Evolutionary conservation across 2,113 vertebrate genomes (phyloP).

Genomic region (Okapia johnstoni): DNA sequence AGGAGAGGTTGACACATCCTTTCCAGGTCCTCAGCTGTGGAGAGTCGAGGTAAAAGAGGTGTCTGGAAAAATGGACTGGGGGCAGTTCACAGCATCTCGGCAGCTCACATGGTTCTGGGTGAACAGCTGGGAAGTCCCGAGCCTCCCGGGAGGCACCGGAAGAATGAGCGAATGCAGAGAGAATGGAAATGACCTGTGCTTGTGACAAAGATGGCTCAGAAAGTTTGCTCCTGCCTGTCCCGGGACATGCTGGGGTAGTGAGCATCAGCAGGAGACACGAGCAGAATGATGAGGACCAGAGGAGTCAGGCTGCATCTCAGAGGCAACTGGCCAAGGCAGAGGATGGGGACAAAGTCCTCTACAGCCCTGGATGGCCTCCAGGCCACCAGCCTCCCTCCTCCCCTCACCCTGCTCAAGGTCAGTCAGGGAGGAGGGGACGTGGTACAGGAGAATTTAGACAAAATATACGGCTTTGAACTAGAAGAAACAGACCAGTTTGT

Average conservation of each 20-base stretch:
- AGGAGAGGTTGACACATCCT: neutral
- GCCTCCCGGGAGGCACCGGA: neutral
- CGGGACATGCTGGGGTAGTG: neutral
- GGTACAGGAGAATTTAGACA: neutral
- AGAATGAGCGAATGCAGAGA: neutral
- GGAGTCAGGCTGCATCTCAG: neutral
- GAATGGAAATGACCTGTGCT: neutral
- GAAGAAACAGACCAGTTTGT: neutral
- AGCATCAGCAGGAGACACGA: neutral
- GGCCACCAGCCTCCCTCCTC: too few species aligned
- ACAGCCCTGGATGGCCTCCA: neutral
- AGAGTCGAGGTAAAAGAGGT: neutral
- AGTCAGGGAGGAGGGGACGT: too few species aligned
- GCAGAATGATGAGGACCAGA: neutral
- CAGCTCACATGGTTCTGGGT: neutral
- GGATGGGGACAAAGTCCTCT: neutral
- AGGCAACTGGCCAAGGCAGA: neutral
- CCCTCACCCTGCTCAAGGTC: rapidly evolving
- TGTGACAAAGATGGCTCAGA: neutral
- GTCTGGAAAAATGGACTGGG: neutral
- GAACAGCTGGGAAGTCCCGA: neutral
- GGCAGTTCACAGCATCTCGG: neutral
- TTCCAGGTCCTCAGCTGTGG: neutral
- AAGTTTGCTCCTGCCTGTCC: neutral
- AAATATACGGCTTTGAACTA: neutral